Evolutionary conservation across 2,888 invertebrate genomes (phyloP).

Genomic region (Scaptomyza flava): DNA sequence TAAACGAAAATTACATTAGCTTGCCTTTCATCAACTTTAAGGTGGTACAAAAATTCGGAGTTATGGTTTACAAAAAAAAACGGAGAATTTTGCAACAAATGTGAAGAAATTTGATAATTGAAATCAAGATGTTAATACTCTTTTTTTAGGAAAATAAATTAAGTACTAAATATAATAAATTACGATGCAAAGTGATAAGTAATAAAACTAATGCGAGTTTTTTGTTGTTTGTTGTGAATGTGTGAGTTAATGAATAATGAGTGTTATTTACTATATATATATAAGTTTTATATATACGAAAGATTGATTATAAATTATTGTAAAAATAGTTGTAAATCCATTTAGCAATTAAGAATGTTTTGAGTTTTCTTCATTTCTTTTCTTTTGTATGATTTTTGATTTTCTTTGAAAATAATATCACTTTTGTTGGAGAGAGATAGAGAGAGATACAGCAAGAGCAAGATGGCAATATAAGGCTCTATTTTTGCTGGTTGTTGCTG

Average conservation of each 20-base stretch:
- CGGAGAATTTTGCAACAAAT: constrained; percentile 19
- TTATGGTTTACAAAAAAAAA: constrained; percentile 5
- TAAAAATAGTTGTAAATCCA: constrained; percentile 53
- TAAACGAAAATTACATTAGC: too few relatives aligned
- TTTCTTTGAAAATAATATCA: constrained; percentile 80
- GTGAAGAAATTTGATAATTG: constrained; percentile 6
- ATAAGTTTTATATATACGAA: constrained; percentile 3
- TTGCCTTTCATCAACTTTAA: constrained; percentile 5
- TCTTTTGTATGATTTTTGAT: constrained; percentile 8
- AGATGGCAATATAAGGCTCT: constrained; percentile 5
- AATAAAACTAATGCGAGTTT: constrained; percentile 61
- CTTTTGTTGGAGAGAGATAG: constrained; percentile 37
- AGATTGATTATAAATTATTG: constrained; percentile 58
- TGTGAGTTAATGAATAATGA: constrained; percentile 29
- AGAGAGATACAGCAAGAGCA: constrained; percentile 11
- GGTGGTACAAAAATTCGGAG: constrained; percentile 2
- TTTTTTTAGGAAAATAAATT: neutral
- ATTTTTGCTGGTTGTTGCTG: neutral
- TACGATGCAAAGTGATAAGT: constrained; percentile 21
- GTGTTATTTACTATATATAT: constrained; percentile 39
- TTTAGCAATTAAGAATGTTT: constrained; percentile 64
- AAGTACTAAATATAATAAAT: too few relatives aligned
- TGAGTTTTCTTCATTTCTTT: constrained; percentile 40
- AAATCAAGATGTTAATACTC: constrained; percentile 54
- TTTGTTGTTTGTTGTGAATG: constrained; percentile 32